A percentile compares a stretch with the other conserved stretches of the same genome.
phyloP scores from a whole-genome alignment of 2,888 invertebrate genomes.

The Trachelus tabidus region DNA sequence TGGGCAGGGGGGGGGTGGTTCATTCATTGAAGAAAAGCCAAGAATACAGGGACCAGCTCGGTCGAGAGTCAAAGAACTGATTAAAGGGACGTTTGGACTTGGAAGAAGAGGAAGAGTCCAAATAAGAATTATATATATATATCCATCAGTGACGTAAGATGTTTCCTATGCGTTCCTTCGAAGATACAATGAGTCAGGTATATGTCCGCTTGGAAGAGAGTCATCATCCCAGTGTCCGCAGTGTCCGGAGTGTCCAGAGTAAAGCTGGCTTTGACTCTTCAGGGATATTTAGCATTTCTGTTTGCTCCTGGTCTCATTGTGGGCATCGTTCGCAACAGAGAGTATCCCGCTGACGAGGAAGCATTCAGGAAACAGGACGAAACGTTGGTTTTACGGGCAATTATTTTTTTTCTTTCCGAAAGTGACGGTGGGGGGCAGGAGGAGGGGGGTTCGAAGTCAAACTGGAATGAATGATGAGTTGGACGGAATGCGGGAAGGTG shows the following conservation, averaged over 20 bases:
- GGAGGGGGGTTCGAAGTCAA: conserved; percentile 16
- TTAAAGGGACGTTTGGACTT: too few species aligned
- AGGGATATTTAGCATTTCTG: conserved; percentile 37
- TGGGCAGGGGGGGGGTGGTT: conserved; percentile 15
- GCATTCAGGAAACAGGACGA: conserved; percentile 31
- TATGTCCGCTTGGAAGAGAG: conserved; percentile 19
- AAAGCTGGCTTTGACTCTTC: background rate
- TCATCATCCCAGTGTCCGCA: conserved; percentile 21
- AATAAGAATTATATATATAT: too few species aligned
- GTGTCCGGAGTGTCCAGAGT: conserved; percentile 7
- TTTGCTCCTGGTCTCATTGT: conserved; percentile 49
- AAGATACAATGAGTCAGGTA: too few species aligned
- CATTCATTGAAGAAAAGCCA: too few species aligned
- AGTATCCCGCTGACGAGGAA: conserved; percentile 42
- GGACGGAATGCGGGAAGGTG: background rate
- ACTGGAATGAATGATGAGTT: conserved; percentile 5
- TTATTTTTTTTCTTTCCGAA: conserved; percentile 44
- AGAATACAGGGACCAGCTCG: too few species aligned
- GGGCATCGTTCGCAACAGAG: conserved; percentile 53
- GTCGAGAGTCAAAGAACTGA: too few species aligned
- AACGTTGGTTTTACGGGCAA: conserved; percentile 51
- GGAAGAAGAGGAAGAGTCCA: too few species aligned
- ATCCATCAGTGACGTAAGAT: too few species aligned
- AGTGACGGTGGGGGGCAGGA: background rate
- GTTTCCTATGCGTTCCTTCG: too few species aligned